Base-by-base conservation (phyloP, 2,888 invertebrate species). In the Drosophila fulvimacula region DNA sequence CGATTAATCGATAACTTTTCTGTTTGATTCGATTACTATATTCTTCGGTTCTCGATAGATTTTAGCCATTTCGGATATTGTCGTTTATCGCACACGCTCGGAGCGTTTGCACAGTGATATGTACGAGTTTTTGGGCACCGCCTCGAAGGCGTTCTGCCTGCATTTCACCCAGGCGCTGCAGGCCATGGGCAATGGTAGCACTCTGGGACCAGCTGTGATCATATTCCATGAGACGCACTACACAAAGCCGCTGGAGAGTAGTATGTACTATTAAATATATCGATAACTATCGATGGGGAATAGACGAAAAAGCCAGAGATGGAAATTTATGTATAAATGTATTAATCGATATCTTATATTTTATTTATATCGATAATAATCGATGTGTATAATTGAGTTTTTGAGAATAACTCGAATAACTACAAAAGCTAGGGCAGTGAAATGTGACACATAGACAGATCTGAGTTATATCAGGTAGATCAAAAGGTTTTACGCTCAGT, bases 181-280 rank as follows among this genome's bases (percentile, higher is more conserved):
- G 69, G 85, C 89, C 38, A 86, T 90, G 48, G 90, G 90, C 56
- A 90, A 91, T 51, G 88, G 91, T 24, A 94, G 94, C 62, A 93
- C 94, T 27, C 92, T 95, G 64, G 96, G 96, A 21, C 97, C 97
- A 41, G 94, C 95, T 73, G 94, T 96, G 32, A 94, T 96, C 63
- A 94, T 97, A 73, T 96, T 96, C 92, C 97, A 97, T 90, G 96
- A 97, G 92, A 96, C 96, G 1, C 93, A 93, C 55, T 94, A 96
- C 86, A 96, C 96, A 15, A 94, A 94, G 81, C 94, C 95, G 10
- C 92, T 96, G 60, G 93, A 93, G 73, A 93, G 93, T 74, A 93
- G 94, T 94, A 90, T 90, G 92, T 75, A 42, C 13, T 2, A 2
- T 11, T 1, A 7, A 6, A 32, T 30, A 32, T 32, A 32, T 36